Evolutionary conservation across 2,113 vertebrate species (phyloP).

Genomic region (Cisticola juncidis): DNA sequence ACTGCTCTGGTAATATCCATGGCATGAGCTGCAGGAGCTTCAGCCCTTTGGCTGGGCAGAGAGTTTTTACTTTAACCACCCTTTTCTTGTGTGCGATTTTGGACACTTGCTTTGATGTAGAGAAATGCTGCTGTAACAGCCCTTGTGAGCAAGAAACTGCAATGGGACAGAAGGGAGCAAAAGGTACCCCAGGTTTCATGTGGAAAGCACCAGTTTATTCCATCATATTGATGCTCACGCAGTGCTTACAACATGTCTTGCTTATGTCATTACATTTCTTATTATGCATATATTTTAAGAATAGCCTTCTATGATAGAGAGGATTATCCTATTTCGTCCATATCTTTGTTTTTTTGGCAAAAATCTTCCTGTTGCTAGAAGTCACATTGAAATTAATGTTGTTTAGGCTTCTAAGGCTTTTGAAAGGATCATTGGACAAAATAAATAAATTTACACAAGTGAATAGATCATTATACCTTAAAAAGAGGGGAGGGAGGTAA

Average conservation of each 20-base stretch:
- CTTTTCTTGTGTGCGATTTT: neutral
- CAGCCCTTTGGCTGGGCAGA: neutral
- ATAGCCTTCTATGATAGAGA: neutral
- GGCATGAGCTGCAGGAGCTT: neutral
- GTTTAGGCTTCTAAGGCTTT: neutral
- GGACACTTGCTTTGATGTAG: neutral
- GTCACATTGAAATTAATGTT: neutral
- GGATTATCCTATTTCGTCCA: rapidly evolving
- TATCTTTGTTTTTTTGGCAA: neutral
- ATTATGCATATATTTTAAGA: neutral
- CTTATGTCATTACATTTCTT: neutral
- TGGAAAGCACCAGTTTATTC: neutral
- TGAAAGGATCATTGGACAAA: neutral
- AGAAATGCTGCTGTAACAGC: neutral
- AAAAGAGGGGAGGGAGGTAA: neutral
- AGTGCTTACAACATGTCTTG: neutral
- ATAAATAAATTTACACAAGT: conserved; percentile 37
- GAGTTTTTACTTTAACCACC: neutral
- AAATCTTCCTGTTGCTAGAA: conserved; percentile 2
- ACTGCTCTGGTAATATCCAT: neutral
- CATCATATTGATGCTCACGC: neutral
- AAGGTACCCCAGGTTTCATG: neutral
- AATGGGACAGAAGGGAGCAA: neutral
- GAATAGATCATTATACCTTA: conserved; percentile 8
- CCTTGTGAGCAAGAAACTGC: rapidly evolving